A percentile compares a stretch with the other conserved stretches of the same genome.
Conservation (phyloP, 2,888 invertebrate genomes). For the Diadromus collaris region DNA sequence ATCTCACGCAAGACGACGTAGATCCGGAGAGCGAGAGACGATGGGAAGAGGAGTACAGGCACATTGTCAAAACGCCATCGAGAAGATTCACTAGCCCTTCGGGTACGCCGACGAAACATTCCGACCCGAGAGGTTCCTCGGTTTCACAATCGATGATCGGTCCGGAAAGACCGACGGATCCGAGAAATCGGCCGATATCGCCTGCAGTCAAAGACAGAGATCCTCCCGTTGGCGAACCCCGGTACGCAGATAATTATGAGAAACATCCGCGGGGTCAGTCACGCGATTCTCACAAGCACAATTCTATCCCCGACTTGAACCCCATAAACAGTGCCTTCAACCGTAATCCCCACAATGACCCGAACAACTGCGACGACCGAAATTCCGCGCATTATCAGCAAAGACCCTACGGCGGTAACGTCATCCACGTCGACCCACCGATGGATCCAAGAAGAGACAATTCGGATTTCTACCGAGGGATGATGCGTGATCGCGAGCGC, state of each 20-base stretch:
- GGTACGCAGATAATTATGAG: constrained; percentile 75
- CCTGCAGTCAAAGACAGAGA: constrained; percentile 57
- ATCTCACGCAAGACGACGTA: constrained; percentile 57
- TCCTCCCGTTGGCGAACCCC: constrained; percentile 59
- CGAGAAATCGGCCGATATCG: constrained; percentile 58
- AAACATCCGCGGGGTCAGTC: constrained; percentile 68
- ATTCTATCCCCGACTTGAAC: constrained; percentile 49
- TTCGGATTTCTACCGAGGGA: constrained; percentile 50
- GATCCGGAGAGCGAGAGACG: constrained; percentile 67
- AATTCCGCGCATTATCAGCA: constrained; percentile 41
- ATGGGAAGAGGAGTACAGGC: constrained; percentile 74
- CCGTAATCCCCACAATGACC: constrained; percentile 52
- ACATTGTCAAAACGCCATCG: constrained; percentile 68
- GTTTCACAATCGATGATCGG: constrained; percentile 7
- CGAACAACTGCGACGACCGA: constrained; percentile 46
- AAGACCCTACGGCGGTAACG: constrained; percentile 19
- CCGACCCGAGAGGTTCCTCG: constrained; percentile 8
- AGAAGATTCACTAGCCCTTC: constrained; percentile 51
- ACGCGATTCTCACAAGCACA: constrained; percentile 48
- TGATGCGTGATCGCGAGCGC: constrained; percentile 41
- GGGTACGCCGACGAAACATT: constrained; percentile 33
- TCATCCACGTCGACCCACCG: background rate
- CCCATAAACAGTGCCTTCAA: constrained; percentile 58
- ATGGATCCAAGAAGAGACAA: constrained; percentile 46
- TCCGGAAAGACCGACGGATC: constrained; percentile 58